Percentiles rank a stretch among this genome's conserved stretches.
Conservation (phyloP, 2,888 invertebrate genomes). For the Ditula angustiorana region DNA sequence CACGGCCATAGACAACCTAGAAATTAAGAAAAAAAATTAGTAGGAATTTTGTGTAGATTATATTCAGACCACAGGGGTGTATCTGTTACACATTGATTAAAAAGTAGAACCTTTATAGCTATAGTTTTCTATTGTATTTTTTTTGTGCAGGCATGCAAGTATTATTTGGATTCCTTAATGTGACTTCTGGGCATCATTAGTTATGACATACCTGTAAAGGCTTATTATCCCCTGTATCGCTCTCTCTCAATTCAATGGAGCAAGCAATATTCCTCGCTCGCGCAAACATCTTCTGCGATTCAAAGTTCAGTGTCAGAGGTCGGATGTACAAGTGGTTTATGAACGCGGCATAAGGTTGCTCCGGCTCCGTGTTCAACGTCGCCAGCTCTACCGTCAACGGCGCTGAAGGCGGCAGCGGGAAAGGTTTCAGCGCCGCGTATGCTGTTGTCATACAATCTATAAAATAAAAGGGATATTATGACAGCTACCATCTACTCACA, state of each 20-base stretch:
- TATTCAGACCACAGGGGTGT: no score
- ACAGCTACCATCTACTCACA: not conserved
- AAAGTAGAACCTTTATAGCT: no score
- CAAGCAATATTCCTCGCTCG: conserved; percentile 98
- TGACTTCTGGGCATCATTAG: not conserved
- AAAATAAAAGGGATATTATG: conserved; percentile 42
- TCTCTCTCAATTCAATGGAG: conserved; percentile 93
- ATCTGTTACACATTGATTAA: no score
- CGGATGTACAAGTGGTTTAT: conserved; percentile 97
- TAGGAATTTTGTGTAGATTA: no score
- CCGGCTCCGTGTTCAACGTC: conserved; percentile 90
- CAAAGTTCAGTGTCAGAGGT: conserved; percentile 94
- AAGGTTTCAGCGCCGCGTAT: conserved; percentile 93
- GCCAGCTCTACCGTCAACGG: conserved; percentile 93
- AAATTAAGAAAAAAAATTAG: not conserved
- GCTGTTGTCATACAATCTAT: conserved; percentile 94
- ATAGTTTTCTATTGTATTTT: no score
- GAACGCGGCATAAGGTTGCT: conserved; percentile 93
- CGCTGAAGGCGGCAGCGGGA: conserved; percentile 90
- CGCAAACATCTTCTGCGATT: conserved; percentile 95
- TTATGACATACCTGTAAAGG: conserved; percentile 87
- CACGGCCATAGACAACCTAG: conserved; percentile 76
- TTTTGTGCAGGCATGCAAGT: no score
- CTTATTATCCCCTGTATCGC: conserved; percentile 87
- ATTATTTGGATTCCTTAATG: no score